phyloP scores from a whole-genome alignment of 2,888 invertebrate species.

The Lasioglossum morio region DNA sequence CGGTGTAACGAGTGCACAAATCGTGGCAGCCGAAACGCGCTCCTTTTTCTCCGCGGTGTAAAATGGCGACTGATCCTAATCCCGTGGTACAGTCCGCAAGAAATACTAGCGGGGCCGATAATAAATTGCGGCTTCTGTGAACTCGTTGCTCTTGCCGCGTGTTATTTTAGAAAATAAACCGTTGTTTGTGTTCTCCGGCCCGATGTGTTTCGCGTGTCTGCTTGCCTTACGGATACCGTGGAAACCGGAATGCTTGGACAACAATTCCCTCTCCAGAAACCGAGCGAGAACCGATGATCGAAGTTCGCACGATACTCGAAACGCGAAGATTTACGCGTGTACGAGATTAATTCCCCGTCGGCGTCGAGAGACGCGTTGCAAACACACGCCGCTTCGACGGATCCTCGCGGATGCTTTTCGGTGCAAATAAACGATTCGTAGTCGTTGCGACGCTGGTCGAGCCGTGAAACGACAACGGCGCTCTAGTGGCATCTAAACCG shows the following conservation, averaged over 20 bases:
- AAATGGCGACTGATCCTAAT: background rate
- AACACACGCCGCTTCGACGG: slow-evolving; percentile 8
- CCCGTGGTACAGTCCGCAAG: background rate
- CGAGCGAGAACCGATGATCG: background rate
- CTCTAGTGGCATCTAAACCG: slow-evolving; percentile 57
- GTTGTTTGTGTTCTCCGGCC: background rate
- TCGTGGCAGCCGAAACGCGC: background rate
- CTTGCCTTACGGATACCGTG: background rate
- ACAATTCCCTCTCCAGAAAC: slow-evolving; percentile 3
- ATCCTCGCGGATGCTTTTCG: slow-evolving; percentile 23
- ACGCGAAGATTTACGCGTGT: background rate
- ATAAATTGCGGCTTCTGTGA: slow-evolving; percentile 15
- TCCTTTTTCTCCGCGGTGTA: background rate
- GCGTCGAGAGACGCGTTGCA: slow-evolving; percentile 18
- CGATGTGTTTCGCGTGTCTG: background rate
- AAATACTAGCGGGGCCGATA: slow-evolving; percentile 1
- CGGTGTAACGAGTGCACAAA: background rate
- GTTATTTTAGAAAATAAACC: slow-evolving; percentile 17
- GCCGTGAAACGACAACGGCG: slow-evolving; percentile 34
- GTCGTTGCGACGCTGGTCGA: slow-evolving; percentile 20
- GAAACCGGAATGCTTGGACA: slow-evolving; percentile 3
- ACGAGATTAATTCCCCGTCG: slow-evolving; percentile 20
- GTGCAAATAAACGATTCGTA: slow-evolving; percentile 49
- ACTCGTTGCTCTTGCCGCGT: background rate
- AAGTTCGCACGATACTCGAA: background rate